phyloP scores from a whole-genome alignment of 2,113 vertebrate species.

The Macroglossus sobrinus region DNA sequence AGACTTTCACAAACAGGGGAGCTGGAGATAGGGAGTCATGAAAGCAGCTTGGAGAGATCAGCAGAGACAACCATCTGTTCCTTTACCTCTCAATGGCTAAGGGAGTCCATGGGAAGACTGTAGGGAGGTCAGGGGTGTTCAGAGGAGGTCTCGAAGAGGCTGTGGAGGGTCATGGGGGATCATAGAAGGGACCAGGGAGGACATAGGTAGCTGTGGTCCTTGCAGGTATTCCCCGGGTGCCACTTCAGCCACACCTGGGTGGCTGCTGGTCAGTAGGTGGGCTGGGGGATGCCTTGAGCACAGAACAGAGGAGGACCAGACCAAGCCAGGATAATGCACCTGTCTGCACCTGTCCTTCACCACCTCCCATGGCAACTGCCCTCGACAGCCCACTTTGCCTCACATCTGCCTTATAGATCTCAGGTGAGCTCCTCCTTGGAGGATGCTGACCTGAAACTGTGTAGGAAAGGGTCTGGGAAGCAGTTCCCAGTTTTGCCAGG shows the following conservation, averaged over 20 bases:
- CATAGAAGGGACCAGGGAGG: not conserved
- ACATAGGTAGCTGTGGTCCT: not conserved
- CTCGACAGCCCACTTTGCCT: not conserved
- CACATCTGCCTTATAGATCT: not conserved
- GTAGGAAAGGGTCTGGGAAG: not conserved
- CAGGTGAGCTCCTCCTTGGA: not conserved
- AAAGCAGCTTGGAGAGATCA: not conserved
- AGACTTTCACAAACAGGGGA: not conserved
- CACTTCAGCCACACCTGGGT: not conserved
- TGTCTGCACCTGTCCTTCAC: not conserved
- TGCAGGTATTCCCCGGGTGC: not conserved
- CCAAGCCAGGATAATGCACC: no score
- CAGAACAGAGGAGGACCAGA: not conserved
- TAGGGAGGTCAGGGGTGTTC: not conserved
- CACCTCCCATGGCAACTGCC: not conserved
- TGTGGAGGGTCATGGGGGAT: not conserved
- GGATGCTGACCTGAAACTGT: not conserved
- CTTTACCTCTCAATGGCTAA: not conserved
- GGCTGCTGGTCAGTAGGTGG: not conserved
- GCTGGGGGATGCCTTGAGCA: not conserved
- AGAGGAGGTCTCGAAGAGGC: not conserved
- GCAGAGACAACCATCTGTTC: not conserved
- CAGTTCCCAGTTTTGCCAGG: not conserved
- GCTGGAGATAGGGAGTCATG: fast-evolving
- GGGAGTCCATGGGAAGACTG: not conserved